These are phyloP conservation scores for Sus scrofa DNA, from an alignment of 2,113 vertebrate species.

Conservation along the genomic window T2T-Sscrofa CM000812.6:171247501-171248000, in stretches of 20 bases:
- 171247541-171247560: not conserved
- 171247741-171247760: constrained; percentile 71
- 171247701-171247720: constrained; percentile 62
- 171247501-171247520: not conserved
- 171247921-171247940: constrained; percentile 85
- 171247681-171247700: constrained; percentile 27
- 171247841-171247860: constrained; percentile 77
- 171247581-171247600: not conserved
- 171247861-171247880: constrained; percentile 79
- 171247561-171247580: not conserved
- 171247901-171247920: constrained; percentile 83
- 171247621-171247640: not conserved
- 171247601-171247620: constrained; percentile 22
- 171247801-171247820: constrained; percentile 68
- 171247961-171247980: constrained; percentile 84
- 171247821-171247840: constrained; percentile 75
- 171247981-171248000: constrained; percentile 85
- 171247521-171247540: not conserved
- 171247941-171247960: constrained; percentile 86
- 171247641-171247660: not conserved
- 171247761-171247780: constrained; percentile 77
- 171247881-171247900: constrained; percentile 78
- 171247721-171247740: constrained; percentile 50
- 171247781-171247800: constrained; percentile 61
- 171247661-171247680: constrained; percentile 62